A percentile compares a stretch with the other conserved stretches of the same genome.
Conservation (phyloP, 2,888 invertebrate species). For the Diploptera punctata region DNA sequence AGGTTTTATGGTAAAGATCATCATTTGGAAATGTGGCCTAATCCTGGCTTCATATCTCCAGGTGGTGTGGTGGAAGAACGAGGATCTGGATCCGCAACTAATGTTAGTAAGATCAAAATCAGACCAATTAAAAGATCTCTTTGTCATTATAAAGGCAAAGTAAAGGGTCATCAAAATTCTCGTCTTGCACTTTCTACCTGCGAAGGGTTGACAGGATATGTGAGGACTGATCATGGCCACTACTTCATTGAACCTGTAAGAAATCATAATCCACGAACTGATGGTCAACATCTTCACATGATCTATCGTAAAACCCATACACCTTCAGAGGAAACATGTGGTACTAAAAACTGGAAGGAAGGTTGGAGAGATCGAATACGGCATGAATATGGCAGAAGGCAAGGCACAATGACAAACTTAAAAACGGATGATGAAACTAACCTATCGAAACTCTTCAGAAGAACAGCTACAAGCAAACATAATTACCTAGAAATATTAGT, state of each 20-base stretch:
- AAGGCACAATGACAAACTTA: neutral
- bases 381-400: neutral
- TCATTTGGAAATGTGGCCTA: slow-evolving; percentile 59
- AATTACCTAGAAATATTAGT: slow-evolving; percentile 78
- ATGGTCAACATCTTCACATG: slow-evolving; percentile 63
- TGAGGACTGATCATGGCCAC: slow-evolving; percentile 58
- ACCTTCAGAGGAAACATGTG: neutral
- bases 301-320: slow-evolving; percentile 55
- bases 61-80: slow-evolving; percentile 43
- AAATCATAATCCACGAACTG: slow-evolving; percentile 56
- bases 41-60: slow-evolving; percentile 59
- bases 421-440: neutral
- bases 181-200: slow-evolving; percentile 62
- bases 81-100: neutral
- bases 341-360: slow-evolving; percentile 18
- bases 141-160: slow-evolving; percentile 60
- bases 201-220: slow-evolving; percentile 61
- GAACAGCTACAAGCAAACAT: neutral
- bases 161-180: slow-evolving; percentile 52
- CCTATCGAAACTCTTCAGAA: too few species aligned
- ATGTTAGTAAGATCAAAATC: slow-evolving; percentile 31
- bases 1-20: slow-evolving; percentile 52
- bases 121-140: slow-evolving; percentile 40
- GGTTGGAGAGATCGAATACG: slow-evolving; percentile 27
- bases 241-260: slow-evolving; percentile 67